These are phyloP conservation scores for Galbula dea DNA, from an alignment of 2,113 vertebrate genomes.

Conservation along the genomic window DNA sequence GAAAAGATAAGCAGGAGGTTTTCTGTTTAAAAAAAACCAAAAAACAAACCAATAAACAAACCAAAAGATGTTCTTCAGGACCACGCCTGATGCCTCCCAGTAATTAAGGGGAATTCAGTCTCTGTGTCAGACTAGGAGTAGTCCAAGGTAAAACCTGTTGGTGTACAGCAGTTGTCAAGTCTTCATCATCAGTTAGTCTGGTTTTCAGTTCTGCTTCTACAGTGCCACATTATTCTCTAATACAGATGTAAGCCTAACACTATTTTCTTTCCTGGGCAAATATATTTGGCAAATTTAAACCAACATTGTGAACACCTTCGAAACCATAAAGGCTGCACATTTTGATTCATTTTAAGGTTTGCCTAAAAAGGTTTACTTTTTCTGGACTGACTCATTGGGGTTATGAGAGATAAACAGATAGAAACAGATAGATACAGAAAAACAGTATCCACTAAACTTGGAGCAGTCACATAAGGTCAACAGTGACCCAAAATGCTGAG, in stretches of 20 bases:
- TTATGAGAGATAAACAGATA: neutral
- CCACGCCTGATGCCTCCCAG: neutral
- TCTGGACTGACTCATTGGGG: neutral
- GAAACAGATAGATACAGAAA: neutral
- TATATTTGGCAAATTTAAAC: neutral
- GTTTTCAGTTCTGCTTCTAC: neutral
- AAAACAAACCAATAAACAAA: neutral
- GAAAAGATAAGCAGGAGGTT: neutral
- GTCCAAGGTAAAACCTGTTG: neutral
- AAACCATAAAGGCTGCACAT: neutral
- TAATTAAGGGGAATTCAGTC: neutral
- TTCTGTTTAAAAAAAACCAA: neutral
- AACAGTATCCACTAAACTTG: neutral
- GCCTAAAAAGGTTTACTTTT: neutral
- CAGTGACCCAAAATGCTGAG: accelerated
- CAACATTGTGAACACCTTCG: neutral
- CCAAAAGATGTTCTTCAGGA: neutral
- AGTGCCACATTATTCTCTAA: neutral
- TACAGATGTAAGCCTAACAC: neutral
- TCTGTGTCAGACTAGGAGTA: neutral
- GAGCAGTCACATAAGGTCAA: neutral
- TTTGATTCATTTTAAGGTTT: neutral
- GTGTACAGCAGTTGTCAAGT: neutral
- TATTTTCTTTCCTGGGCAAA: neutral
- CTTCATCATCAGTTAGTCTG: neutral